These are phyloP conservation scores for Rhinella marina DNA, from an alignment of 2,797 vertebrate genomes.

Conservation along the genomic window DNA sequence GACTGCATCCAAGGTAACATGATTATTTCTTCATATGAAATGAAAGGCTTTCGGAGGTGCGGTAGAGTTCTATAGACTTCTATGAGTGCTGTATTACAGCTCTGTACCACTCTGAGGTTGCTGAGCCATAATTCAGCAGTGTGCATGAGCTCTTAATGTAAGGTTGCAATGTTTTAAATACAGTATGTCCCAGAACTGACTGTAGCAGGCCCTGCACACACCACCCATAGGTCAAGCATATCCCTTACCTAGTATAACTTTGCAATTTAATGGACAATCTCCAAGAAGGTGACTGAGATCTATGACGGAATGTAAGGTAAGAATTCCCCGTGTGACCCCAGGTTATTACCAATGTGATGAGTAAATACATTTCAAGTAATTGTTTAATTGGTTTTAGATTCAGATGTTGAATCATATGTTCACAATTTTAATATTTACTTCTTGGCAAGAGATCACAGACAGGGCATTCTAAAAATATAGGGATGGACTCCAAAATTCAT, in stretches of 20 bases:
- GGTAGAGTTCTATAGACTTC: background rate
- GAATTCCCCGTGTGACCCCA: background rate
- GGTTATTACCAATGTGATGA: background rate
- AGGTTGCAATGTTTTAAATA: too few species aligned
- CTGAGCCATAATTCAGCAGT: background rate
- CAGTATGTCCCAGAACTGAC: background rate
- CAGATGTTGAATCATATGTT: background rate
- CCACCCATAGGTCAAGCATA: constrained; percentile 39
- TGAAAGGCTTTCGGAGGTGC: background rate
- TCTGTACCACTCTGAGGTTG: background rate
- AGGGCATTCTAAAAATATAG: constrained; percentile 6
- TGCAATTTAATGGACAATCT: constrained; percentile 35
- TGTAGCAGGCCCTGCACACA: background rate
- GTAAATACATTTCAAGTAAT: background rate
- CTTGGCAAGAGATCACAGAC: background rate
- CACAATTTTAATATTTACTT: background rate
- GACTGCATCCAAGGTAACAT: too few species aligned
- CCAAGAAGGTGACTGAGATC: background rate
- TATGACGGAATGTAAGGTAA: background rate
- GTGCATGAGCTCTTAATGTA: background rate
- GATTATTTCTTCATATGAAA: background rate
- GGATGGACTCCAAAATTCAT: background rate
- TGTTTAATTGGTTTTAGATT: background rate
- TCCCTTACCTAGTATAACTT: constrained; percentile 31
- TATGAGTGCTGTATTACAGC: background rate